Evolutionary conservation across 2,113 vertebrate genomes (phyloP), one percentile per base, ranked within the genome.

Genomic region (Hippocampus comes): DNA sequence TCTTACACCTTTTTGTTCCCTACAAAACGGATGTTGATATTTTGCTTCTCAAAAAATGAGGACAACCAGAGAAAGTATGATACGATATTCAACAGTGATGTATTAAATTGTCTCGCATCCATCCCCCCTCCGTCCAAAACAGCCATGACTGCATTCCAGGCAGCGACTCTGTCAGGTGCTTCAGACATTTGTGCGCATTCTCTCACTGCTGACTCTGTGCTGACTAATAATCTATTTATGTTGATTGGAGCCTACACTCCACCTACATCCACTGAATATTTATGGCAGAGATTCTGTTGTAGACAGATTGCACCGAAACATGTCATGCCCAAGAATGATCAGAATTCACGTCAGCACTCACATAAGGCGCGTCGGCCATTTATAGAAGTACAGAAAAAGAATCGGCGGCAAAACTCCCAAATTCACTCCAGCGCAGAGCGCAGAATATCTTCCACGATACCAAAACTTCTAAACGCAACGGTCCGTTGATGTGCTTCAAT

Each of bases 231-330:
- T 30, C 59, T 61, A 61, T 61, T 30, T 46, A 27, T 23, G 38
- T 23, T 46, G 23, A 25, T 15, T 25, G 63, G 11, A 65, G 43
- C 43, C 64, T 23, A 66, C 64, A 25, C 41, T 27, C 11, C 64
- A 46, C 64, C 64, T 48, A 66, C 64, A 48, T 42, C 21, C 9
- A 48, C n/a, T 18, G 43, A 48, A 27, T 66, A 49, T 66, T 66
- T 48, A 27, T 48, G 23, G 64, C 42, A 27, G 11, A 17, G 64
- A 48, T 66, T 48, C 43, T 66, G 64, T 48, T 46, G 42, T 17
- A 17, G 64, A 66, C 64, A 66, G 64, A 48, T 66, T 66, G 64
- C 43, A 66, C 6, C 9, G 42, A 43, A 25, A 48, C 43, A 17
- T 25, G 64, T 43, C 38, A 65, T n/a, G 10, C 34, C 27, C 41